Evolutionary conservation across 2,888 invertebrate genomes (phyloP).

Genomic region (Melanostoma scalare): DNA sequence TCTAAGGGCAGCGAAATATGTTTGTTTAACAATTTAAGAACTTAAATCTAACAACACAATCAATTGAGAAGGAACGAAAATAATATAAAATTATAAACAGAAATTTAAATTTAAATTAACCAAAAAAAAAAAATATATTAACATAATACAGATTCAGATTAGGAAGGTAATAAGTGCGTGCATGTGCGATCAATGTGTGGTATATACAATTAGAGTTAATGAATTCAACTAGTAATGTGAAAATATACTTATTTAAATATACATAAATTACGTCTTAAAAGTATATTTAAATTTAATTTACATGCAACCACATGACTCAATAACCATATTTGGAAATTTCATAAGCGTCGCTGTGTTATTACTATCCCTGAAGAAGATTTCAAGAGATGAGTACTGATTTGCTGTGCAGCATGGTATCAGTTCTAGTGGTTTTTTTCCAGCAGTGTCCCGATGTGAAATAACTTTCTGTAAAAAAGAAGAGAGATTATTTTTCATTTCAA

Average conservation of each 20-base stretch:
- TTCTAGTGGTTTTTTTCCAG: conserved; percentile 83
- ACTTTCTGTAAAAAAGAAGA: conserved; percentile 85
- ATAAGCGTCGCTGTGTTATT: conserved; percentile 90
- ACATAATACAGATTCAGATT: conserved; percentile 71
- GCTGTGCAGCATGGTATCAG: conserved; percentile 94
- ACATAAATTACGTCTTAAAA: conserved; percentile 53
- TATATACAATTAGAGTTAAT: conserved; percentile 37
- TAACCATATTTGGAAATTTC: conserved; percentile 93
- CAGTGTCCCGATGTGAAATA: conserved; percentile 84
- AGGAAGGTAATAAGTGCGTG: conserved; percentile 6
- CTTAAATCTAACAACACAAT: conserved; percentile 10
- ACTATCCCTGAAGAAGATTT: conserved; percentile 90
- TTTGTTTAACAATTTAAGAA: not conserved
- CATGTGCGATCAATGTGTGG: conserved; percentile 7
- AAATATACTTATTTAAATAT: conserved; percentile 2
- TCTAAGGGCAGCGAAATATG: no score
- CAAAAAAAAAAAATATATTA: conserved; percentile 54
- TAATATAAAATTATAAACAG: conserved; percentile 17
- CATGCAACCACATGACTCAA: conserved; percentile 95
- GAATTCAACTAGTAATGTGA: not conserved
- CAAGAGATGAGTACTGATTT: conserved; percentile 90
- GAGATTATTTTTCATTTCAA: not conserved
- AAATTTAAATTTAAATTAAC: conserved; percentile 20
- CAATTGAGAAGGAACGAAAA: conserved; percentile 17
- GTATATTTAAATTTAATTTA: conserved; percentile 77